phyloP scores from a whole-genome alignment of 2,113 vertebrate genomes.

The Lasiurus cinereus region DNA sequence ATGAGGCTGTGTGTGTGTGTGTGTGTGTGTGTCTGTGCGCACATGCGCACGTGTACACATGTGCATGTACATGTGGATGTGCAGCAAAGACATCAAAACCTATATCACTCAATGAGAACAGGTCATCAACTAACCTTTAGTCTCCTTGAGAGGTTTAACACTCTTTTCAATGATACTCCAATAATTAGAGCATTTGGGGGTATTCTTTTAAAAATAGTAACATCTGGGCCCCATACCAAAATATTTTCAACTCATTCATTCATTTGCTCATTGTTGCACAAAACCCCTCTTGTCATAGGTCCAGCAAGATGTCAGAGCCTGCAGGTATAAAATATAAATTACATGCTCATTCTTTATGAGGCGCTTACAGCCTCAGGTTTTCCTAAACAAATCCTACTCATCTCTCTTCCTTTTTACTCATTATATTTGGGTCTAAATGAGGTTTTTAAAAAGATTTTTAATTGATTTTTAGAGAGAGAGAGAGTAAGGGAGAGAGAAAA shows the following conservation, averaged over 20 bases:
- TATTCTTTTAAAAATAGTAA: neutral
- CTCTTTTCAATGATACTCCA: neutral
- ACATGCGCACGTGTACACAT: accelerated
- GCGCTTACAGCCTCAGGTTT: neutral
- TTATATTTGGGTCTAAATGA: constrained; percentile 41
- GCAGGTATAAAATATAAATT: neutral
- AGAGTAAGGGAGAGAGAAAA: neutral
- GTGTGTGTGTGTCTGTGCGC: accelerated
- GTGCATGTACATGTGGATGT: too few relatives aligned
- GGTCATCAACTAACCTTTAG: too few relatives aligned
- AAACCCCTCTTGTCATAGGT: neutral
- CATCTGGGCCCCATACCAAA: neutral
- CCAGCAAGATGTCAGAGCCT: neutral
- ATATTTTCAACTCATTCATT: constrained; percentile 5
- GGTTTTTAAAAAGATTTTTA: neutral
- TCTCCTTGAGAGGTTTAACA: neutral
- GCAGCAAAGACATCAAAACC: neutral
- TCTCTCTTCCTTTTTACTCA: constrained; percentile 17
- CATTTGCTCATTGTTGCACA: neutral
- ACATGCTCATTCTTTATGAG: neutral
- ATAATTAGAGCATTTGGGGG: neutral
- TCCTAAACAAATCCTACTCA: neutral
- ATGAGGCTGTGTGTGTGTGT: neutral
- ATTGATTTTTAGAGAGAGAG: neutral
- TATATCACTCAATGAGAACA: neutral